A percentile compares a stretch with the other conserved stretches of the same genome.
Evolutionary conservation across 1,140 invertebrate genomes (phyloP).

Genomic region (Calycopis cecrops): DNA sequence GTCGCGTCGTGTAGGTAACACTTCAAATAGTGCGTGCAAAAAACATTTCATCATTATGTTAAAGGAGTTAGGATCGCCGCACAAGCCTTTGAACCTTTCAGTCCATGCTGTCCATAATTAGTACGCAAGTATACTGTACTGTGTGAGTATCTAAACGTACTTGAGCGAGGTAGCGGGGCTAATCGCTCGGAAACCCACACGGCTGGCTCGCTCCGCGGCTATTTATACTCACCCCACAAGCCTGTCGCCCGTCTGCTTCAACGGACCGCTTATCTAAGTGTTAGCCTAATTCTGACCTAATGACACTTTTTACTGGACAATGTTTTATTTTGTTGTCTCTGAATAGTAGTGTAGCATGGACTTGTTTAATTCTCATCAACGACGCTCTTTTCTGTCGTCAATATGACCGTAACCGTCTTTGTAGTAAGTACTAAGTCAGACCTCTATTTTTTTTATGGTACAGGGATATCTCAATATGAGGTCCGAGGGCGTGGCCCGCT

Average conservation of each 20-base stretch:
- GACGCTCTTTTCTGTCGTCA: too few species aligned
- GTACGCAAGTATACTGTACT: neutral
- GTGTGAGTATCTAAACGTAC: neutral
- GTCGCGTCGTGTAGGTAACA: too few species aligned
- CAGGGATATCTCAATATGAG: too few species aligned
- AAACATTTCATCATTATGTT: too few species aligned
- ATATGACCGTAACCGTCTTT: too few species aligned
- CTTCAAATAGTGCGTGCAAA: too few species aligned
- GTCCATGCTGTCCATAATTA: constrained; percentile 9
- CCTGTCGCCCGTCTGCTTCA: constrained; percentile 11
- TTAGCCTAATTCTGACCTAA: constrained; percentile 5
- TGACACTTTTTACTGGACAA: neutral
- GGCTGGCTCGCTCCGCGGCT: constrained; percentile 24
- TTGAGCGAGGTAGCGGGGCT: constrained; percentile 5
- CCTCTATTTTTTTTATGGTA: too few species aligned
- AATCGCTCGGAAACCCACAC: constrained; percentile 21
- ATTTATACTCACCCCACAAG: constrained; percentile 18
- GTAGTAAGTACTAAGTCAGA: too few species aligned
- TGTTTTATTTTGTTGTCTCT: constrained; percentile 1
- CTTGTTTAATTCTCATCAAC: too few species aligned
- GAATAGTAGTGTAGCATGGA: too few species aligned
- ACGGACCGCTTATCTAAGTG: constrained; percentile 14
- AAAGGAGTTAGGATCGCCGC: neutral
- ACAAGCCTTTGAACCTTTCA: too few species aligned
- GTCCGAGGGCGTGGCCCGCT: too few species aligned